Percentiles rank a stretch among this genome's conserved stretches.
phyloP scores from a whole-genome alignment of 2,888 invertebrate species.

The Parnassius orleans region DNA sequence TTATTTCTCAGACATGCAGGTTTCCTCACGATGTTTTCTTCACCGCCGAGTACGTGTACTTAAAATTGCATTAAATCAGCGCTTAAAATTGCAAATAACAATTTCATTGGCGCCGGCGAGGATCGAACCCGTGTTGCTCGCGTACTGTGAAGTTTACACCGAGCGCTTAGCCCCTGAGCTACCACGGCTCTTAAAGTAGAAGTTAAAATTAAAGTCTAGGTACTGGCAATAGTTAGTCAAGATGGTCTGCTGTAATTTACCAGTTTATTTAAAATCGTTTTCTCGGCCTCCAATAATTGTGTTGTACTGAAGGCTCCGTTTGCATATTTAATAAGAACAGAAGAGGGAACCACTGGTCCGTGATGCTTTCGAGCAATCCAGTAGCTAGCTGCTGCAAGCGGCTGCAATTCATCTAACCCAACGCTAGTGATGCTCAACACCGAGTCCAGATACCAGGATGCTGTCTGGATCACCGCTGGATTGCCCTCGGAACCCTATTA shows the following conservation, averaged over 20 bases:
- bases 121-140: too few relatives aligned
- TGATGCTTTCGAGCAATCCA: constrained; percentile 66
- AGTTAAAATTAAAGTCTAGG: too few relatives aligned
- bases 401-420: constrained; percentile 50
- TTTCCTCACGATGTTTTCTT: too few relatives aligned
- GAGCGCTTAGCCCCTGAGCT: too few relatives aligned
- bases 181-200: too few relatives aligned
- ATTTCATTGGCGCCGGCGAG: too few relatives aligned
- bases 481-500: constrained; percentile 50
- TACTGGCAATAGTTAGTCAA: too few relatives aligned
- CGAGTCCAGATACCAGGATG: constrained; percentile 62
- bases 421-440: constrained; percentile 43
- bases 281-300: constrained; percentile 49
- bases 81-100: too few relatives aligned
- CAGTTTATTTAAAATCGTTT: constrained; percentile 47
- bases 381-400: constrained; percentile 59
- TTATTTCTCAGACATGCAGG: too few relatives aligned
- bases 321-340: constrained; percentile 46
- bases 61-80: too few relatives aligned
- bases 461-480: constrained; percentile 56
- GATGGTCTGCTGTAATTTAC: constrained; percentile 36
- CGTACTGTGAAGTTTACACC: too few relatives aligned
- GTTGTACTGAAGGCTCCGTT: constrained; percentile 46
- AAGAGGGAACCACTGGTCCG: constrained; percentile 43
- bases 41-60: too few relatives aligned